Evolutionary conservation across 2,888 invertebrate genomes (phyloP).

Genomic region (Celastrina argiolus): DNA sequence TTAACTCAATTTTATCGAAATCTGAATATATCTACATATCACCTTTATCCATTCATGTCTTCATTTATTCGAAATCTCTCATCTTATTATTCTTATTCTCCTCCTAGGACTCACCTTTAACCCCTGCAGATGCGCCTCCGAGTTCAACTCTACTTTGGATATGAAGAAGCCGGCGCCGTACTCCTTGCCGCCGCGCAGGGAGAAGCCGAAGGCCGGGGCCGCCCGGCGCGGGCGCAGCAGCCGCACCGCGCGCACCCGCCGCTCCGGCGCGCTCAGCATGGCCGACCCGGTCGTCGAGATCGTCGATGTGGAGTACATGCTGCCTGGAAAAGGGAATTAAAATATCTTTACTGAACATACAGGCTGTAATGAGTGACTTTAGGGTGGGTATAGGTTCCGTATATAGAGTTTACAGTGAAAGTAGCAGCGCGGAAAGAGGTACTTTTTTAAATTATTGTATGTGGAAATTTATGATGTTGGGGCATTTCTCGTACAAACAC

Average conservation of each 20-base stretch:
- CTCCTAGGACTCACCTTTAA: slow-evolving; percentile 84
- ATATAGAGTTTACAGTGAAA: no score
- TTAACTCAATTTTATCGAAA: no score
- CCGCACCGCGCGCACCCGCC: slow-evolving; percentile 64
- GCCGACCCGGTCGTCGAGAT: slow-evolving; percentile 61
- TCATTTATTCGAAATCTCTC: background rate
- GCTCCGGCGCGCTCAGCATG: slow-evolving; percentile 43
- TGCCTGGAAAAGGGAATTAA: slow-evolving; percentile 35
- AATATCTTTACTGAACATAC: no score
- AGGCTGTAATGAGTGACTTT: no score
- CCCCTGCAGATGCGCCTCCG: slow-evolving; percentile 92
- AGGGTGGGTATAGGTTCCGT: no score
- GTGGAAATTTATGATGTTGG: no score
- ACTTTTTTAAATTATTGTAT: no score
- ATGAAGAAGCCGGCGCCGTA: slow-evolving; percentile 96
- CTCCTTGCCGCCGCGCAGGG: slow-evolving; percentile 91
- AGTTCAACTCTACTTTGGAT: slow-evolving; percentile 90
- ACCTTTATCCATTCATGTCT: no score
- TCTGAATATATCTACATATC: no score
- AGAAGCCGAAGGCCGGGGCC: slow-evolving; percentile 86
- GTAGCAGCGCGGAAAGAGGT: no score
- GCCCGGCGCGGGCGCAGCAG: slow-evolving; percentile 65
- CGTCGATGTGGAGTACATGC: slow-evolving; percentile 57
- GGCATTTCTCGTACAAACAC: no score
- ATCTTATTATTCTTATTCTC: no score